Evolutionary conservation across 2,888 invertebrate species (phyloP).

Genomic region (Sarcophaga caerulescens): DNA sequence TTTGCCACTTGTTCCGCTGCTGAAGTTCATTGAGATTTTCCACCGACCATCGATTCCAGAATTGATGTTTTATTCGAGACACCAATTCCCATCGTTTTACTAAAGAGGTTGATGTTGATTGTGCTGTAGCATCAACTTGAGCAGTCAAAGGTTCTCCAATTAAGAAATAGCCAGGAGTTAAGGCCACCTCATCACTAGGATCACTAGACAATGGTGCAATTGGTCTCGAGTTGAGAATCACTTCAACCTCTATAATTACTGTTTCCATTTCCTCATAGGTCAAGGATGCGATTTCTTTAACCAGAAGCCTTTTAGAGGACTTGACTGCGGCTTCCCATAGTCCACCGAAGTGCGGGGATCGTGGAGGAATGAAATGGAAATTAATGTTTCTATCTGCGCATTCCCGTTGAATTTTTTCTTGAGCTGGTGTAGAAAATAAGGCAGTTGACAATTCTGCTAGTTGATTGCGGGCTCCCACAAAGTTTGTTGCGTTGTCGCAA

Average conservation of each 20-base stretch:
- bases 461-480: no score
- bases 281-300: no score
- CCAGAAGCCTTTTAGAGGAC: no score
- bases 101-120: background rate
- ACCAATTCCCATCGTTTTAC: conserved; percentile 27
- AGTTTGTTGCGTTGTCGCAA: background rate
- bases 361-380: no score
- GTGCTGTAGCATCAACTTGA: no score
- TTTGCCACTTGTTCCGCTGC: conserved; percentile 26
- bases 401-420: no score
- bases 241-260: background rate
- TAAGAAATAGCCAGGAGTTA: no score
- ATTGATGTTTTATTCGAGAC: conserved; percentile 29
- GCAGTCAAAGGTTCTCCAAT: no score
- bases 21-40: conserved; percentile 30
- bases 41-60: conserved; percentile 33
- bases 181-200: background rate
- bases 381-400: no score
- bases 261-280: no score
- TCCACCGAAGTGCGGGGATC: background rate
- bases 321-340: no score
- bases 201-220: background rate
- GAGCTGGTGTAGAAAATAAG: background rate
- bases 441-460: background rate
- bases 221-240: background rate